Conservation (phyloP, 2,113 vertebrate species). For the Seriola quinqueradiata region DNA sequence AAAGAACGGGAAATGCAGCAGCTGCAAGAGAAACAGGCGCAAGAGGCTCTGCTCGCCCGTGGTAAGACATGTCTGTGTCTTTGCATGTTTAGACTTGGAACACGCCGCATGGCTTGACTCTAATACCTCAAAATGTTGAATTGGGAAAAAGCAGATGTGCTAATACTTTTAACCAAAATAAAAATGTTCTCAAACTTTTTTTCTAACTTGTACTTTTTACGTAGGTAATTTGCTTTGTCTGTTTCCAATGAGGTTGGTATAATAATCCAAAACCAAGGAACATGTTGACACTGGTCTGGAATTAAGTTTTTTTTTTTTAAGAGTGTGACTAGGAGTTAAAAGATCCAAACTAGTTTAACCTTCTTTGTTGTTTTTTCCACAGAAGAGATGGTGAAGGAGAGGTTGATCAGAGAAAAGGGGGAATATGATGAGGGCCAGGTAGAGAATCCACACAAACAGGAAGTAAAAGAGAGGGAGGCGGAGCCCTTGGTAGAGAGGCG, state of each 20-base stretch:
- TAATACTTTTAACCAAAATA: too few species aligned
- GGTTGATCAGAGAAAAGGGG: slow-evolving; percentile 90
- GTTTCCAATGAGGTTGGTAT: too few species aligned
- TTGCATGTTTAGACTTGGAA: neutral
- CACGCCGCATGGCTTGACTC: neutral
- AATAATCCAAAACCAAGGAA: too few species aligned
- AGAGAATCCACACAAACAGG: slow-evolving; percentile 88
- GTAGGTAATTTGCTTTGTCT: neutral
- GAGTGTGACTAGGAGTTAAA: too few species aligned
- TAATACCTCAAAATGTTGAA: neutral
- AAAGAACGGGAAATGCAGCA: slow-evolving; percentile 95
- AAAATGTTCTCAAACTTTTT: too few species aligned
- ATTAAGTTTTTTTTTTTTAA: too few species aligned
- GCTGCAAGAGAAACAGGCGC: slow-evolving; percentile 90
- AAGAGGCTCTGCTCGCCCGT: slow-evolving; percentile 86
- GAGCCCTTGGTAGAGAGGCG: slow-evolving; percentile 91
- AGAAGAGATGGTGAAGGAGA: slow-evolving; percentile 93
- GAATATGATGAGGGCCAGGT: slow-evolving; percentile 91
- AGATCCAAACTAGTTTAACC: too few species aligned
- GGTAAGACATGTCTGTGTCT: slow-evolving; percentile 62
- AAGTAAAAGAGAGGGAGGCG: slow-evolving; percentile 90
- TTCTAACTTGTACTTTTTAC: too few species aligned
- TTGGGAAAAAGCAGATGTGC: neutral
- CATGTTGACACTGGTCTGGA: too few species aligned
- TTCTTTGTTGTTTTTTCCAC: slow-evolving; percentile 28